Percentiles rank a stretch among this genome's conserved stretches.
These are phyloP conservation scores for Edolisoma coerulescens DNA, from an alignment of 2,113 vertebrate species.

Conservation along the genomic window DNA sequence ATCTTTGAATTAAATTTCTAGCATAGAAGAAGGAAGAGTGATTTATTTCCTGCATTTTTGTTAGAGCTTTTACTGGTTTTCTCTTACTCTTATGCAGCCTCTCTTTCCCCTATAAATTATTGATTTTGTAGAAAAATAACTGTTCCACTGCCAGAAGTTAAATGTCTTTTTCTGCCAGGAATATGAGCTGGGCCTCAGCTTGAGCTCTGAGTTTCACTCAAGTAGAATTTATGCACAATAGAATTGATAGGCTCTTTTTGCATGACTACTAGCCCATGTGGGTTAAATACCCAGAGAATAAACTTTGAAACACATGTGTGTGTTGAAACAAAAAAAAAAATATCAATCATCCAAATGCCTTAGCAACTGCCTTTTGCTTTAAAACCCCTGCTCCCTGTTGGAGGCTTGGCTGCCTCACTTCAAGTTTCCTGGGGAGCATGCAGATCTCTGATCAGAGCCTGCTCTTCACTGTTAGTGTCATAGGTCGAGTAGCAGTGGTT, in stretches of 20 bases:
- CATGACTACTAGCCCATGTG: neutral
- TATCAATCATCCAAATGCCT: neutral
- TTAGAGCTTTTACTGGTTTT: neutral
- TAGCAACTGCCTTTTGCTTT: neutral
- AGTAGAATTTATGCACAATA: constrained; percentile 16
- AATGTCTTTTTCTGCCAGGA: constrained; percentile 14
- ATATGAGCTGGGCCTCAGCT: neutral
- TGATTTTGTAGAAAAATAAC: constrained; percentile 44
- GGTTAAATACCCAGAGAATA: neutral
- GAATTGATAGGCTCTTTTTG: neutral
- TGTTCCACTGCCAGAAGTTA: constrained; percentile 3
- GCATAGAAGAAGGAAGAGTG: neutral
- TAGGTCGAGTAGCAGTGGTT: neutral
- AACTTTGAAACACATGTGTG: neutral
- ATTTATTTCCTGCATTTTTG: neutral
- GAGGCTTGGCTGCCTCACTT: neutral
- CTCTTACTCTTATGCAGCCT: neutral
- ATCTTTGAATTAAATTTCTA: neutral
- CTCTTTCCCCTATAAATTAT: constrained; percentile 24
- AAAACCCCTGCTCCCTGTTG: neutral
- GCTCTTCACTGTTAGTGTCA: neutral
- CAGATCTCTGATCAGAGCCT: neutral
- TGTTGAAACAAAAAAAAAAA: neutral
- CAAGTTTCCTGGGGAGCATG: neutral
- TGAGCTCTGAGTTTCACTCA: constrained; percentile 11